Percentiles rank a stretch among this genome's conserved stretches.
These are phyloP conservation scores for Anastrepha obliqua DNA, from an alignment of 1,140 invertebrate species.

Conservation along the genomic window DNA sequence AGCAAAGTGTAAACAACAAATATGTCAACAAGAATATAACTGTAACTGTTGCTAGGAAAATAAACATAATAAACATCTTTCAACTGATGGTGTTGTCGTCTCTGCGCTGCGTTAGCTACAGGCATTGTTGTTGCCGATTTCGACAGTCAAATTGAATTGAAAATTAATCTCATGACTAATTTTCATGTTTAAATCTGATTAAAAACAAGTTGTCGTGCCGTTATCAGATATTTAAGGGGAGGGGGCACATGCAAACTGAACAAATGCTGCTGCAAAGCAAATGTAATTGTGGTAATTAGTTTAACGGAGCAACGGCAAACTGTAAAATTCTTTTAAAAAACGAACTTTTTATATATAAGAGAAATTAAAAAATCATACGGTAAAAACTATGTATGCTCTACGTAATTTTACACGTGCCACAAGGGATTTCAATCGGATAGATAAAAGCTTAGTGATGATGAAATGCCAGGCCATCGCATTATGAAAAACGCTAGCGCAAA, in stretches of 20 bases:
- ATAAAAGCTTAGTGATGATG: no score
- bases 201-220: neutral
- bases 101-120: neutral
- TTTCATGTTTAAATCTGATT: slow-evolving; percentile 32
- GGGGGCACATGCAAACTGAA: neutral
- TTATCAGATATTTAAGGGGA: neutral
- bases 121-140: neutral
- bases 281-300: slow-evolving; percentile 16
- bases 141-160: slow-evolving; percentile 32
- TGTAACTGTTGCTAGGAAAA: neutral
- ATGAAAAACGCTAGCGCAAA: no score
- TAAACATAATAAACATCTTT: no score
- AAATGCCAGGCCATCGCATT: no score
- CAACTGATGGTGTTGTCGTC: no score
- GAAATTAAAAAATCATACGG: no score
- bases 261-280: neutral
- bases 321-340: neutral
- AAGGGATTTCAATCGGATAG: no score
- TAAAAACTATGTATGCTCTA: no score
- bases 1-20: neutral
- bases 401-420: no score
- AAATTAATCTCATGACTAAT: slow-evolving; percentile 33
- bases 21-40: neutral
- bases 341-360: neutral
- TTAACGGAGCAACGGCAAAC: neutral